A percentile compares a stretch with the other conserved stretches of the same genome.
Conservation (phyloP, 2,113 vertebrate species). For the Eulemur macaco region DNA sequence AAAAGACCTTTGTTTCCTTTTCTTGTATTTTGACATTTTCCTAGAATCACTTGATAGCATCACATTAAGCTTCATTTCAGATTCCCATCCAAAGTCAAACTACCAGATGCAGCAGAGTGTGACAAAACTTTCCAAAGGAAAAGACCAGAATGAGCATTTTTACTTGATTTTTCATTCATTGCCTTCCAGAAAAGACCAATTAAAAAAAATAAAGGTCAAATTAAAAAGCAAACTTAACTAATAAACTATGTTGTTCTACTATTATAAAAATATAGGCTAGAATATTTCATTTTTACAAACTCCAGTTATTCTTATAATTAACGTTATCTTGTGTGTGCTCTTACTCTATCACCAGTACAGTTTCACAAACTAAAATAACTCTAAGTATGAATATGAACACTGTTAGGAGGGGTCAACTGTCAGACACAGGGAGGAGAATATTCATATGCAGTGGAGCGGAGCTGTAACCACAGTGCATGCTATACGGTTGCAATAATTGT, state of each 20-base stretch:
- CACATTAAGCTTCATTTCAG: constrained; percentile 63
- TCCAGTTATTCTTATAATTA: not conserved
- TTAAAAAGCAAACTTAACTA: not conserved
- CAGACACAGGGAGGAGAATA: not conserved
- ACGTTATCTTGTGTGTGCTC: not conserved
- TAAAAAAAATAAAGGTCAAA: not conserved
- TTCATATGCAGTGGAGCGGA: not conserved
- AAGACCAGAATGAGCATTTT: not conserved
- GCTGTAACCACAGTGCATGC: accelerated
- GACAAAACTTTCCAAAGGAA: constrained; percentile 26
- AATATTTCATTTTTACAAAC: not conserved
- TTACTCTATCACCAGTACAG: not conserved
- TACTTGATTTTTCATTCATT: not conserved
- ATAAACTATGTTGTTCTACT: not conserved
- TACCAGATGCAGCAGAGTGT: constrained; percentile 43
- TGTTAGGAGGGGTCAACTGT: not conserved
- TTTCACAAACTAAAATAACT: not conserved
- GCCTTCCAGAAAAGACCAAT: not conserved
- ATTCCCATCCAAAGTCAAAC: not conserved
- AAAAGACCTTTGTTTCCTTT: constrained; percentile 51
- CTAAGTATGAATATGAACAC: not conserved
- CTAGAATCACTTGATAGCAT: constrained; percentile 56
- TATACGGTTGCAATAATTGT: not conserved
- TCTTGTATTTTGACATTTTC: constrained; percentile 60
- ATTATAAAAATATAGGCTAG: not conserved